Percentiles rank a stretch among this genome's conserved stretches.
Conservation (phyloP, 2,797 vertebrate species). For the Clamator glandarius region DNA sequence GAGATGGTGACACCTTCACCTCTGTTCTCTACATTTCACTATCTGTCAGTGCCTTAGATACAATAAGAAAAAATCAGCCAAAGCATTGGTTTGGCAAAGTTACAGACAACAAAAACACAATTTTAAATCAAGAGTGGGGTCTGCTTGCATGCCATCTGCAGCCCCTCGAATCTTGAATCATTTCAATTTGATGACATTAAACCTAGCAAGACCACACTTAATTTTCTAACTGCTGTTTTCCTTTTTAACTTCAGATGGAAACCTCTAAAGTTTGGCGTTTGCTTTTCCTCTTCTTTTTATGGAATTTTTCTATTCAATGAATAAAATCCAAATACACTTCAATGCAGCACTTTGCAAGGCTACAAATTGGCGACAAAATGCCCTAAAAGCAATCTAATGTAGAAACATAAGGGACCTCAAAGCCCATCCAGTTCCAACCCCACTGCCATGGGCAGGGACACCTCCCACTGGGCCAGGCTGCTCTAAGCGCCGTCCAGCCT, state of each 20-base stretch:
- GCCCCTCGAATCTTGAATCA: not conserved
- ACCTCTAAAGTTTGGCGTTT: not conserved
- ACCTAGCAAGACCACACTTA: accelerated
- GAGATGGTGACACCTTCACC: not conserved
- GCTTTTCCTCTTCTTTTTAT: not conserved
- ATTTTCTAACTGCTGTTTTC: not conserved
- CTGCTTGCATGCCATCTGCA: accelerated
- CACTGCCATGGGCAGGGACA: too few relatives aligned
- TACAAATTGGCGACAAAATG: accelerated
- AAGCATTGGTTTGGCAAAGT: not conserved
- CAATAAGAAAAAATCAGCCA: not conserved
- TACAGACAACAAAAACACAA: not conserved
- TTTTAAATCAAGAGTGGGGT: not conserved
- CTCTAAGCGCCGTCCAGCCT: too few relatives aligned
- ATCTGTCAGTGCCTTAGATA: not conserved
- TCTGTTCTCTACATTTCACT: not conserved
- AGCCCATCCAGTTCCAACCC: too few relatives aligned
- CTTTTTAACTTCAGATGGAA: not conserved
- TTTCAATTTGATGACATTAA: not conserved
- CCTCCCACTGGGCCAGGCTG: too few relatives aligned
- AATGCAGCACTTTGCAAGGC: not conserved
- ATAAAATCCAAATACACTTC: not conserved
- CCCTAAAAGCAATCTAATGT: not conserved
- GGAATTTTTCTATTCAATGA: not conserved
- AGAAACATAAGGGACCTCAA: too few relatives aligned